These are phyloP conservation scores for Metridium senile DNA, from an alignment of 92 coral and sea anemone genomes.

Conservation along the genomic window DNA sequence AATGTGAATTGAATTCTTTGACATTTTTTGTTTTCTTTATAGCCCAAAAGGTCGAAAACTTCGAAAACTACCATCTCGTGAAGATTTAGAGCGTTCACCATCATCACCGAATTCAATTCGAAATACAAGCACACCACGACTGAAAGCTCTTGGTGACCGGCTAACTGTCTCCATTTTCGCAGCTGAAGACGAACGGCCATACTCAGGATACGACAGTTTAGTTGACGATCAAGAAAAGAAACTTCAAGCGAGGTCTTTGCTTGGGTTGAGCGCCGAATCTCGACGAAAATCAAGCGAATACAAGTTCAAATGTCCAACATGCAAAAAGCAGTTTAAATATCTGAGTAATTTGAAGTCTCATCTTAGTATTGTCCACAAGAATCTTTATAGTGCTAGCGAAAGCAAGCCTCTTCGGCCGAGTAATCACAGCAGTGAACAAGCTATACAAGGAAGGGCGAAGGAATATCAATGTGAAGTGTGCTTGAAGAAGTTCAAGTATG, in stretches of 20 bases:
- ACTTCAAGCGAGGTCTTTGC: constrained; percentile 8
- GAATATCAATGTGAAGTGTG: constrained; percentile 74
- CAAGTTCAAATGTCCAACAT: constrained; percentile 50
- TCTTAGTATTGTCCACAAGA: constrained; percentile 70
- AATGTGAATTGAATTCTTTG: no score
- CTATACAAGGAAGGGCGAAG: not conserved
- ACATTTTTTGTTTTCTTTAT: no score
- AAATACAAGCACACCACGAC: constrained; percentile 45
- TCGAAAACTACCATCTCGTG: constrained; percentile 55
- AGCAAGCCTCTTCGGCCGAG: constrained; percentile 10
- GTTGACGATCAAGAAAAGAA: constrained; percentile 12
- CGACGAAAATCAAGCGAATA: not conserved
- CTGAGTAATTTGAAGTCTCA: constrained; percentile 82
- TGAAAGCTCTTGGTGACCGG: constrained; percentile 31
- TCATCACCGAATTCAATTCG: constrained; percentile 4
- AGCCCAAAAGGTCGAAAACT: constrained; percentile 54
- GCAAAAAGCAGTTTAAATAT: constrained; percentile 76
- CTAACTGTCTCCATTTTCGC: constrained; percentile 21
- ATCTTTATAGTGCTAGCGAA: constrained; percentile 5
- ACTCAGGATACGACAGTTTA: constrained; percentile 1
- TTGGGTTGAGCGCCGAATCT: constrained; percentile 11
- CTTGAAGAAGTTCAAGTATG: constrained; percentile 75
- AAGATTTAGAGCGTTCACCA: constrained; percentile 31
- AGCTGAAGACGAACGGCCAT: constrained; percentile 4
- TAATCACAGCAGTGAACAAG: not conserved